Base-by-base conservation (phyloP, 2,113 vertebrate species). In the Spheniscus mendiculus region DNA sequence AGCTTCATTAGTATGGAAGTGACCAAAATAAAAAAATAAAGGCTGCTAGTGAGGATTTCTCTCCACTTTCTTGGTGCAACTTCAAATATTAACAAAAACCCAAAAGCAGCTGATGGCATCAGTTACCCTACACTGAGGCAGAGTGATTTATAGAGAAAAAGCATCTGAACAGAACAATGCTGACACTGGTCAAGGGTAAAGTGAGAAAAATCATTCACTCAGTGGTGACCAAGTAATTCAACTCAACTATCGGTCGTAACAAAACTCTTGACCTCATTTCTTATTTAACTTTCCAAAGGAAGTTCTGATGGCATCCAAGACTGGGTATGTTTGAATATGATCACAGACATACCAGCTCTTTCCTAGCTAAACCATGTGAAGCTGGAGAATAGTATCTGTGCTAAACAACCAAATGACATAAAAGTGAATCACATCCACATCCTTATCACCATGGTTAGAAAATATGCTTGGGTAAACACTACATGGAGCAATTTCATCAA, bases 271-370 rank as follows among this genome's bases (percentile, higher is more conserved):
- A 74, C 27, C 47, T 56, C 50, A 22, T 21, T 34, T 22, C 42
- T 34, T 10, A 21, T 32, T 25, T 45, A 36, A 26, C 72, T 53
- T 40, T 6, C n/a, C 53, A 56, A 42, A 50, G 26, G 26, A 59
- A 45, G 45, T 9, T 81, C 77, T 45, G 52, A 12, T 53, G 63
- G 18, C 30, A 25, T 25, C 34, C 9, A 3, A 53, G n/a, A 32
- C 9, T 18, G 30, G 19, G 3, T 15, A 9, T 5, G 21, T 49
- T 44, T 62, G 40, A 47, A 38, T 34, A n/a, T 3, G 27, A 49
- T 15, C n/a, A 15, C n/a, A 53, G 66, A 12, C 4, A 8, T 9
- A 20, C 11, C 1, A 0, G n/a, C 53, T 49, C n/a, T 34, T 26
- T 38, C n/a, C 53, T 40, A 40, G 26, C 26, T 47, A 36, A 79